Evolutionary conservation across 2,888 invertebrate species (phyloP).

Genomic region (Helicoverpa assulta): DNA sequence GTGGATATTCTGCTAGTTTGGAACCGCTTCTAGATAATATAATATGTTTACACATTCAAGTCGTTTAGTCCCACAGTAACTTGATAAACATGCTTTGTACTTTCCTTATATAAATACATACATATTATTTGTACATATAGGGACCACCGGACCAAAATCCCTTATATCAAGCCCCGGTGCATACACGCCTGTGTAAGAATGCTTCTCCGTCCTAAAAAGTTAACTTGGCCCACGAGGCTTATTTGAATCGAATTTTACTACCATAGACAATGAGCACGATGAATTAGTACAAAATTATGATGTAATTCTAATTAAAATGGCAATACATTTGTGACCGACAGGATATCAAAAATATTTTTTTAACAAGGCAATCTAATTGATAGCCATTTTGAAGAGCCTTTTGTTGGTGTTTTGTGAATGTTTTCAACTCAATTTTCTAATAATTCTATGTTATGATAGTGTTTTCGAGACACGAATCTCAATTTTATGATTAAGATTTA

Average conservation of each 20-base stretch:
- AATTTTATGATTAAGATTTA: constrained; percentile 62
- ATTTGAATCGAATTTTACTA: background rate
- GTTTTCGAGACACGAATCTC: constrained; percentile 63
- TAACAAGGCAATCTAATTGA: constrained; percentile 88
- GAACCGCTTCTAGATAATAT: too few species aligned
- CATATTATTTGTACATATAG: too few species aligned
- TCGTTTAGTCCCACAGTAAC: too few species aligned
- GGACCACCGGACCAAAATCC: too few species aligned
- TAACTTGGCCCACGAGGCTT: background rate
- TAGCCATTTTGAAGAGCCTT: constrained; percentile 90
- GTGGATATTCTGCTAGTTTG: too few species aligned
- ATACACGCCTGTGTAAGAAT: too few species aligned
- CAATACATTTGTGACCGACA: constrained; percentile 85
- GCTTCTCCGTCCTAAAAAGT: too few species aligned
- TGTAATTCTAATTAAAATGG: constrained; percentile 81
- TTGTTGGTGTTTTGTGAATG: constrained; percentile 91
- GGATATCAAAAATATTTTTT: constrained; percentile 88
- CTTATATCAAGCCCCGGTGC: too few species aligned
- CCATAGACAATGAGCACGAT: constrained; percentile 74
- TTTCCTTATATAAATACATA: too few species aligned
- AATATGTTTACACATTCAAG: too few species aligned
- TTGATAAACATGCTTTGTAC: too few species aligned
- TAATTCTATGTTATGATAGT: constrained; percentile 75
- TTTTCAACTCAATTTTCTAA: constrained; percentile 85
- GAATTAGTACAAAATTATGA: constrained; percentile 61